Evolutionary conservation across 2,113 vertebrate species (phyloP), one percentile per base, ranked within the genome.

Genomic region (Pipa parva): DNA sequence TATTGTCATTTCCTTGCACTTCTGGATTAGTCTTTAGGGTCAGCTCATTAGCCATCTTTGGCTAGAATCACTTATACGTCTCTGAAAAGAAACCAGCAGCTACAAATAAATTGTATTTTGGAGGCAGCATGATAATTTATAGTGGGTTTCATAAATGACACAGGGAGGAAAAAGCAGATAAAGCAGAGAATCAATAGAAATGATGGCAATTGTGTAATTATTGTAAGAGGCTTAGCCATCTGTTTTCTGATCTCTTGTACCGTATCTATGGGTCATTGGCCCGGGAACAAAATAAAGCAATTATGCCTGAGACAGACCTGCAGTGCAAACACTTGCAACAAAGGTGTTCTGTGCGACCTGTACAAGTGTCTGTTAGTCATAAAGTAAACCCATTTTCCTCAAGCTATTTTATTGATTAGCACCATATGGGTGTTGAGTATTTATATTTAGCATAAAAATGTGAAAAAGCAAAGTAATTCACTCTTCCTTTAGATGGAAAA

Each of bases 1-100:
- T 58, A 79, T 66, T 78, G 71, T 83, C 64, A 76, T 78, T 82
- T 81, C 75, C 72, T 63, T 63, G 74, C 59, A 63, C 62, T 79
- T 77, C 74, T 80, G 77, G 73, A 71, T 71, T 74, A 52, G 68
- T 73, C 74, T 66, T 68, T 66, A 50, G 69, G 72, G 79, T 76
- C 72, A 75, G 55, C 71, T 79, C 68, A 77, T 82, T 80, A 76
- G 63, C 73, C 77, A 67, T 54, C 71, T 83, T 74, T 76, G 61
- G 66, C 58, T 27, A 68, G 13, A 50, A 63, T 18, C 66, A 62
- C 48, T 67, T 49, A 55, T 51, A 49, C 52, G 49, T 73, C 78
- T 76, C 7, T 21, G 25, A 22, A 59, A 21, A 63, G 15, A 3
- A 63, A 0, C 24, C 37, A 75, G 72, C 72, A 74, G 74, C 74